Percentiles rank a stretch among this genome's conserved stretches.
phyloP scores from a whole-genome alignment of 1,140 invertebrate species.

The Pseudomyrmex dendroicus region DNA sequence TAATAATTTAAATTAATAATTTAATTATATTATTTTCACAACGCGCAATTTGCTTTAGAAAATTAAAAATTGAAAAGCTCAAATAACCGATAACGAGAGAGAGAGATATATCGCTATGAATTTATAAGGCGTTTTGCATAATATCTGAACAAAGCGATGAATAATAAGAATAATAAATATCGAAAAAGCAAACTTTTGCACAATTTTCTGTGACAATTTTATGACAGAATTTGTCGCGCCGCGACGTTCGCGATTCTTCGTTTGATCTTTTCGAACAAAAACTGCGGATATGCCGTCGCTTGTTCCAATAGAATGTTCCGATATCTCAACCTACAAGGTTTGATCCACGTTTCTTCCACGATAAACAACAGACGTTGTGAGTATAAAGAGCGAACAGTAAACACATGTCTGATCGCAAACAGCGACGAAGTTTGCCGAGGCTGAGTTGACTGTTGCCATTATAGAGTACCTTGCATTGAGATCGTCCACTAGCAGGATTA shows the following conservation, averaged over 20 bases:
- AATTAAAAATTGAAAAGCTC: not conserved
- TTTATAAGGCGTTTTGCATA: not conserved
- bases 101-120: not conserved
- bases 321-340: not conserved
- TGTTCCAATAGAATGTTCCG: too few relatives aligned
- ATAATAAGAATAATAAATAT: slow-evolving; percentile 2
- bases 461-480: slow-evolving; percentile 8
- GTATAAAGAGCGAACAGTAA: not conserved
- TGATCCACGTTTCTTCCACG: not conserved
- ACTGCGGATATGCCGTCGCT: not conserved
- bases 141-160: not conserved
- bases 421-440: slow-evolving; percentile 41
- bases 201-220: not conserved
- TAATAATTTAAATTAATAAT: not conserved
- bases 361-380: not conserved
- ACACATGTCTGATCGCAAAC: slow-evolving; percentile 22
- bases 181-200: not conserved
- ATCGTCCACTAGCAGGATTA: slow-evolving; percentile 7
- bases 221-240: not conserved
- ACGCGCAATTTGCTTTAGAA: not conserved
- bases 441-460: slow-evolving; percentile 53
- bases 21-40: slow-evolving; percentile 15
- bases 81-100: not conserved
- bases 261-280: not conserved
- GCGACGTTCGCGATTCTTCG: too few relatives aligned